Percentiles rank a stretch among this genome's conserved stretches.
phyloP scores from a whole-genome alignment of 2,797 vertebrate genomes.

The Trachops cirrhosus region DNA sequence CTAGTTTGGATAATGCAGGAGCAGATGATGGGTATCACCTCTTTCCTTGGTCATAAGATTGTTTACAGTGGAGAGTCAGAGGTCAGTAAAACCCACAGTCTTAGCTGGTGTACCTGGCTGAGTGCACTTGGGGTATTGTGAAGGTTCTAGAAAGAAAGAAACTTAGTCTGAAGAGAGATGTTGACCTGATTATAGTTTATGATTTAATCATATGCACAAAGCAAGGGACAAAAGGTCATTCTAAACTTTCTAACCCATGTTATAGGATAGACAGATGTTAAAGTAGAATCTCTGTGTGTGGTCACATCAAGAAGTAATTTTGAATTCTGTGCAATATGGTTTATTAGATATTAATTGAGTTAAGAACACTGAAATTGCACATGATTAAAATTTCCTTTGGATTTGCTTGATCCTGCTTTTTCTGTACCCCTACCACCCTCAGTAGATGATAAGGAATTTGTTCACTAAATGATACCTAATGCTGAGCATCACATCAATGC shows the following conservation, averaged over 20 bases:
- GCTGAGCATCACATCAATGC: neutral
- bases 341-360: neutral
- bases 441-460: neutral
- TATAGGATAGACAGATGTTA: neutral
- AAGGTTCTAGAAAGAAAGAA: neutral
- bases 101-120: fast-evolving
- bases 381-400: neutral
- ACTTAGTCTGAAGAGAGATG: neutral
- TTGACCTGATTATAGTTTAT: neutral
- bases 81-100: neutral
- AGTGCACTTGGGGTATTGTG: neutral
- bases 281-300: neutral
- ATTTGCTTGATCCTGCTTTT: neutral
- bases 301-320: neutral
- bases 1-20: neutral
- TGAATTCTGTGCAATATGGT: neutral
- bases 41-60: neutral
- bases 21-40: neutral
- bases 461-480: neutral
- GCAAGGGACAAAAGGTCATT: neutral
- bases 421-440: neutral
- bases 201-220: neutral
- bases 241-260: neutral
- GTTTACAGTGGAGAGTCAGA: neutral
- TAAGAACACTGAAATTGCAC: neutral